phyloP scores from a whole-genome alignment of 2,113 vertebrate species.

The Xerus inauris region DNA sequence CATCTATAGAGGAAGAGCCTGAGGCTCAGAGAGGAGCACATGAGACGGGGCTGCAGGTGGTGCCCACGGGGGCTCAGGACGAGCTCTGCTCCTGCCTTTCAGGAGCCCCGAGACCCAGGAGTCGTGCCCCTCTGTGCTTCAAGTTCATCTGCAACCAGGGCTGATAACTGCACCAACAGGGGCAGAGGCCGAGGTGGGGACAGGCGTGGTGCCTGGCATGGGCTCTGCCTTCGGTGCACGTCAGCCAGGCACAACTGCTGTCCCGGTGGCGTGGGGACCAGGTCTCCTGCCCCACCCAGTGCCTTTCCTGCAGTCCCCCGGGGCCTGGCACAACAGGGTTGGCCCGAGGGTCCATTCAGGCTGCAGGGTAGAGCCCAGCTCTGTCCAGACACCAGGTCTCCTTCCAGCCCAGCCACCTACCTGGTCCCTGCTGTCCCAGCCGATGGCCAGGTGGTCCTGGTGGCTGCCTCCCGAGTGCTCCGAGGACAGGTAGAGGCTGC shows the following conservation, averaged over 20 bases:
- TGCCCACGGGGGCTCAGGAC: too few relatives aligned
- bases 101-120: too few relatives aligned
- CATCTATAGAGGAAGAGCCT: not conserved
- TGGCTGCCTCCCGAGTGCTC: slow-evolving; percentile 78
- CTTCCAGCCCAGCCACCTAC: not conserved
- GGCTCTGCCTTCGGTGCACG: too few relatives aligned
- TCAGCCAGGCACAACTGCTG: too few relatives aligned
- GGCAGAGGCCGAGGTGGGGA: too few relatives aligned
- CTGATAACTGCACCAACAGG: not conserved
- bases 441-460: slow-evolving; percentile 81
- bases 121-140: too few relatives aligned
- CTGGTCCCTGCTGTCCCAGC: slow-evolving; percentile 85
- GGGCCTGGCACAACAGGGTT: fast-evolving
- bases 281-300: not conserved
- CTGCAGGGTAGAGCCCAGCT: not conserved
- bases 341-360: not conserved
- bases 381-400: fast-evolving
- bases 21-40: not conserved
- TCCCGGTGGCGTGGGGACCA: too few relatives aligned
- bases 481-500: slow-evolving; percentile 80
- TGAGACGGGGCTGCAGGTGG: not conserved
- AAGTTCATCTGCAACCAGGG: not conserved
- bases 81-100: too few relatives aligned
- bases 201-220: too few relatives aligned
- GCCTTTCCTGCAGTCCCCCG: not conserved